Evolutionary conservation across 2,888 invertebrate genomes (phyloP).

Genomic region (Metacarcinus magister): DNA sequence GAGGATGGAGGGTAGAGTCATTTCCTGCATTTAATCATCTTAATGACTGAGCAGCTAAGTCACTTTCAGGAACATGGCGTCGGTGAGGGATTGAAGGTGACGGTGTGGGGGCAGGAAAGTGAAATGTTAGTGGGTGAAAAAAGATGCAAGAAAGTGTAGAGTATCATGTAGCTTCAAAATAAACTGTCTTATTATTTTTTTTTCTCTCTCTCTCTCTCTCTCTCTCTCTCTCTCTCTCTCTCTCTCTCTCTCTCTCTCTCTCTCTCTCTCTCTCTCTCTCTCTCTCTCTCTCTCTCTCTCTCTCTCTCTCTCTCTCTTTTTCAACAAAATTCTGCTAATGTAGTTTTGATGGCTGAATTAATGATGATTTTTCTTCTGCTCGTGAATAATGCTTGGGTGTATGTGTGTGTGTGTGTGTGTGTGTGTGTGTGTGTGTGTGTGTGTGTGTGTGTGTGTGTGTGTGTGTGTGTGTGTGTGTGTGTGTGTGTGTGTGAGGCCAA

Average conservation of each 20-base stretch:
- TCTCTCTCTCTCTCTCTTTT: background rate
- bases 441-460: background rate
- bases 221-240: background rate
- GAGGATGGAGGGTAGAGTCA: background rate
- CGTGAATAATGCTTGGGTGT: background rate
- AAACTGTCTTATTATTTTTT: too few relatives aligned
- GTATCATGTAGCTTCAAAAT: background rate
- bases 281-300: too few relatives aligned
- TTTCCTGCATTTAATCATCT: background rate
- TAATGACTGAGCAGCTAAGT: background rate
- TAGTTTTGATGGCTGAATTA: background rate
- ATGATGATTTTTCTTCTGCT: background rate
- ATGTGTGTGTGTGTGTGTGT: too few relatives aligned
- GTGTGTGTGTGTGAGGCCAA: too few relatives aligned
- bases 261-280: background rate
- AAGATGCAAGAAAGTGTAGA: background rate
- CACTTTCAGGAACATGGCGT: background rate
- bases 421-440: background rate
- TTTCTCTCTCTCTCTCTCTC: too few relatives aligned
- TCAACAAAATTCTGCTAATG: constrained; percentile 18
- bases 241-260: constrained; percentile 18
- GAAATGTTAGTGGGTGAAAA: background rate
- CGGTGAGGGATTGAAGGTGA: background rate
- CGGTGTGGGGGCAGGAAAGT: background rate
- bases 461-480: background rate